These are phyloP conservation scores for Adrianichthys oophorus DNA, from an alignment of 2,797 vertebrate species.

Conservation along the genomic window DNA sequence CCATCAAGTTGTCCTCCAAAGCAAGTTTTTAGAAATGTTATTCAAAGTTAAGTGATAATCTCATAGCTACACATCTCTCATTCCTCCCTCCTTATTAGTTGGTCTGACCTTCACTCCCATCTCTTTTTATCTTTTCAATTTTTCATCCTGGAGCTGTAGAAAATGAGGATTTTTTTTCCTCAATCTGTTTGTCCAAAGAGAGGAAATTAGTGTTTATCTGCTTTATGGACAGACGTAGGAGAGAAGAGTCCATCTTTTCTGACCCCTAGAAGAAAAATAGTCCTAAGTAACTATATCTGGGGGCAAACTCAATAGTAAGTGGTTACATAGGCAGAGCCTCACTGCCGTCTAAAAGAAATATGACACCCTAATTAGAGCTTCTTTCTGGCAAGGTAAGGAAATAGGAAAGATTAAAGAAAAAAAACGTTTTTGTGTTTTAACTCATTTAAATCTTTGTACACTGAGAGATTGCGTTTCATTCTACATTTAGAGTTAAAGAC, in stretches of 20 bases:
- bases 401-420: not conserved
- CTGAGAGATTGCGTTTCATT: not conserved
- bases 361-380: conserved; percentile 28
- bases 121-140: conserved; percentile 7
- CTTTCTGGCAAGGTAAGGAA: conserved; percentile 6
- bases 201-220: conserved; percentile 50
- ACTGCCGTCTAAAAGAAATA: conserved; percentile 15
- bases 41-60: not conserved
- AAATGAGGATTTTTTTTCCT: conserved; percentile 2
- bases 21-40: not conserved
- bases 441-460: not conserved
- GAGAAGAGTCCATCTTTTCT: conserved; percentile 29
- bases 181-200: conserved; percentile 47
- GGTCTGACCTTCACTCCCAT: conserved; percentile 9
- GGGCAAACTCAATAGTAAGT: conserved; percentile 28
- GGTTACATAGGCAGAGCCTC: conserved; percentile 1
- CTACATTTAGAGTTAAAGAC: not conserved
- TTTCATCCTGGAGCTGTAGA: not conserved
- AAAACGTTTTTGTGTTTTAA: not conserved
- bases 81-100: not conserved
- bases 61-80: not conserved
- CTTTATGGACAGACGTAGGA: conserved; percentile 27
- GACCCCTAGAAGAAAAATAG: conserved; percentile 25
- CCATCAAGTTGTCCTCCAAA: too few relatives aligned
- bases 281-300: conserved; percentile 20